Evolutionary conservation across 2,888 invertebrate genomes (phyloP).

Genomic region (Atethmia centrago): DNA sequence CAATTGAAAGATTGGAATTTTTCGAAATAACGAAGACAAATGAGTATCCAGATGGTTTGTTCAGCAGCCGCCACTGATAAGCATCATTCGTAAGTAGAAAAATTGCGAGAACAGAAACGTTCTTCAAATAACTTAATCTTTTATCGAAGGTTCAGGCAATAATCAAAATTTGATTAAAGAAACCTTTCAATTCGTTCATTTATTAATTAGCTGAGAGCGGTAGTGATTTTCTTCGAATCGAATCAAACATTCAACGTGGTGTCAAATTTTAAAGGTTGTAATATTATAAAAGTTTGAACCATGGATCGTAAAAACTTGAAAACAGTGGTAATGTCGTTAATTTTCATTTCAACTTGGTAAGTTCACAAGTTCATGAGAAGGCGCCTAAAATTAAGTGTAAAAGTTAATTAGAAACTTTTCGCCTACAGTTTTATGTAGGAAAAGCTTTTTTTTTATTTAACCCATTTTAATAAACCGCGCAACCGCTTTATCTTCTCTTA

Average conservation of each 20-base stretch:
- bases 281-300: constrained; percentile 42
- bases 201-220: constrained; percentile 46
- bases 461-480: neutral
- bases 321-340: constrained; percentile 12
- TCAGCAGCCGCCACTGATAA: neutral
- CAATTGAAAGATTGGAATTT: neutral
- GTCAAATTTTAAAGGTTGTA: constrained; percentile 29
- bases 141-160: constrained; percentile 32
- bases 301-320: constrained; percentile 20
- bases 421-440: neutral
- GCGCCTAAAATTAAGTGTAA: constrained; percentile 25
- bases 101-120: neutral
- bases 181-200: constrained; percentile 42
- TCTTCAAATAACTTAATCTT: constrained; percentile 12
- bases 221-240: constrained; percentile 33
- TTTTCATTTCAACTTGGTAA: constrained; percentile 24
- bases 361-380: constrained; percentile 7
- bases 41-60: constrained; percentile 2
- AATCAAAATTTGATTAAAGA: constrained; percentile 25
- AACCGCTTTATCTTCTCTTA: too few relatives aligned
- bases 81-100: neutral
- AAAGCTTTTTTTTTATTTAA: constrained; percentile 2
- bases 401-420: constrained; percentile 28
- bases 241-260: constrained; percentile 27
- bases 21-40: neutral